Evolutionary conservation across 2,113 vertebrate genomes (phyloP), one percentile per base, ranked within the genome.

Genomic region (Nipponia nippon): DNA sequence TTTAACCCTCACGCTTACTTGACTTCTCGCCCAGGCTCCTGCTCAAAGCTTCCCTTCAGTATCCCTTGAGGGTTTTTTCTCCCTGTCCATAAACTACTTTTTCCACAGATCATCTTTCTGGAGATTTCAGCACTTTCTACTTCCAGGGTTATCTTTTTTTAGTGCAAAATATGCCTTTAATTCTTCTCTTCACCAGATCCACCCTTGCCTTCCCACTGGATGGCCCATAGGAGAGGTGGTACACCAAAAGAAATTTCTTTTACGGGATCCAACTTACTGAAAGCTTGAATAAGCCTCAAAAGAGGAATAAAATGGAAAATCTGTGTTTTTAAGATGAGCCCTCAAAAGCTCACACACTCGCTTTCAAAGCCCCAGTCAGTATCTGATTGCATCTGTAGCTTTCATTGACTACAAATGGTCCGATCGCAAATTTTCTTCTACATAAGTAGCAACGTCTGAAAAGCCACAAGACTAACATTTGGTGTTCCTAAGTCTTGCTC

Each of bases 201-300:
- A 98, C 93, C 89, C 96, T 97, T 98, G 87, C 79, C 53, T 97
- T 97, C 93, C 96, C 93, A 98, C 96, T 95, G 82, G 96, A 98
- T 97, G 97, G 96, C 95, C 95, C 89, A 91, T 5, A 91, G 71
- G 84, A 97, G 89, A 98, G 89, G 89, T 89, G 92, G 91, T 95
- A 76, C 42, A 16, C 91, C 79, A 90, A 86, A 96, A 96, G 83
- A 95, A 76, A 97, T 95, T 85, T 96, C 76, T 97, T 97, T 93
- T 72, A 93, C 36, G 7, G 32, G 78, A 84, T 93, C 89, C 85
- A 94, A 95, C 94, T 96, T 96, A 91, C 52, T 26, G 21, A 83
- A 95, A 97, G 96, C 80, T 90, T 53, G 70, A 95, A 86, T 26
- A 83, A 97, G 53, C 52, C 73, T 94, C 56, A 93, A 95, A 95